Evolutionary conservation across 2,888 invertebrate species (phyloP).

Genomic region (Pollenia angustigena): DNA sequence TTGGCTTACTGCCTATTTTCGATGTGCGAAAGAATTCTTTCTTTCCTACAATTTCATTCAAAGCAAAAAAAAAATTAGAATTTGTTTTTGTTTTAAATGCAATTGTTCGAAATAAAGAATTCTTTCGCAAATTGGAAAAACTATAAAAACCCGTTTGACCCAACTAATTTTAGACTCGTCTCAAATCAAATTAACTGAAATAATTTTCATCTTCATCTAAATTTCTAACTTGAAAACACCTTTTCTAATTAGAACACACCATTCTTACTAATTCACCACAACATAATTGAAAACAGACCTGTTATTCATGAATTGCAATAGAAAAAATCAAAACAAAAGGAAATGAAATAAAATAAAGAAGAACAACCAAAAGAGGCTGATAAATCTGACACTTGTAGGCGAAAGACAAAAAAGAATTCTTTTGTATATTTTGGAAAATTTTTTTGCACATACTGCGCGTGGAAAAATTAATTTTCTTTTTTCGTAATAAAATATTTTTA

Average conservation of each 20-base stretch:
- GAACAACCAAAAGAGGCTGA: conserved; percentile 50
- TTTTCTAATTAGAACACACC: not conserved
- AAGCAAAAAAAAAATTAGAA: no score
- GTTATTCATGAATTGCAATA: conserved; percentile 6
- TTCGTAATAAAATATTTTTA: not conserved
- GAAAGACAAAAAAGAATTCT: not conserved
- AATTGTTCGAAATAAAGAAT: no score
- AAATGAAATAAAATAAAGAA: not conserved
- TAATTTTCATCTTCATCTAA: no score
- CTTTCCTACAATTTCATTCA: no score
- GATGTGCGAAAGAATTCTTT: no score
- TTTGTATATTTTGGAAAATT: conserved; percentile 51
- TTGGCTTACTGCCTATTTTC: no score
- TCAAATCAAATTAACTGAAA: no score
- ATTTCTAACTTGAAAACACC: no score
- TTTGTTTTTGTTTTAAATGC: no score
- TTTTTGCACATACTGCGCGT: conserved; percentile 21
- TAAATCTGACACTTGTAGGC: conserved; percentile 54
- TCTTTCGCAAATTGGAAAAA: no score
- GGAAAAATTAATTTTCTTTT: conserved; percentile 9
- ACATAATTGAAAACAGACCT: not conserved
- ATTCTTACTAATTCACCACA: not conserved
- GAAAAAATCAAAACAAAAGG: conserved; percentile 42
- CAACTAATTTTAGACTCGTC: no score
- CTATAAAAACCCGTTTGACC: no score